Base-by-base conservation (phyloP, 2,888 invertebrate species). In the Phengaris alcon region DNA sequence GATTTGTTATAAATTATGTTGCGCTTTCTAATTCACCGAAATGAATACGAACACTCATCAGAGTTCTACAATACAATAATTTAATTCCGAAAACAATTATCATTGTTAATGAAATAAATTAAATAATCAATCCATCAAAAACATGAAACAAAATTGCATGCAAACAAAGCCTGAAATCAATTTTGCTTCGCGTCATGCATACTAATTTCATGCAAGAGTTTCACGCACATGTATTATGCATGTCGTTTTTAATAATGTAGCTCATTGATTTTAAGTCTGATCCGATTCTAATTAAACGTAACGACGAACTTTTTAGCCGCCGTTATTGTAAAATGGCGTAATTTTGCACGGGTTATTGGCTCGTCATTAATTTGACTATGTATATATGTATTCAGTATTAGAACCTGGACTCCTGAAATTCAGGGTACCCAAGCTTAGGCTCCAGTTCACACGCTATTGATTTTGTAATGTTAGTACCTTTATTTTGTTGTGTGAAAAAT, bases 211-310 rank as follows among this genome's bases (percentile, higher is more conserved):
- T 22, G 51, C 51, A 51, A 72, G 22, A 7, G 54, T 54, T n/a
- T n/a, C n/a, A n/a, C 72, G 72, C 72, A 54, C 52, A 72, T 72
- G 52, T 72, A 54, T 72, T 54, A 51, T 51, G 69, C 69, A 69
- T 69, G 48, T 70, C 54, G 72, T 72, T 72, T 72, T 54, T 72
- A 72, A 72, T 72, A 44, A 52, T 52, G 72, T 15, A 72, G 51
- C n/a, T 72, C 72, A 72, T 72, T 72, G 72, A 72, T 72, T 72
- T 54, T 35, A 54, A 35, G 44, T 13, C 46, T 44, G 68, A 44
- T 68, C 52, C 54, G 13, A 35, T 54, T 72, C 72, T 72, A 72
- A 72, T 72, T 72, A 54, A 72, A 72, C 7, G 13, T 22, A 54
- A 12, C 54, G 72, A 12, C 13, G 44, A 64, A 64, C 35, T 13